Base-by-base conservation (phyloP, 2,113 vertebrate genomes). In the Cromileptes altivelis region DNA sequence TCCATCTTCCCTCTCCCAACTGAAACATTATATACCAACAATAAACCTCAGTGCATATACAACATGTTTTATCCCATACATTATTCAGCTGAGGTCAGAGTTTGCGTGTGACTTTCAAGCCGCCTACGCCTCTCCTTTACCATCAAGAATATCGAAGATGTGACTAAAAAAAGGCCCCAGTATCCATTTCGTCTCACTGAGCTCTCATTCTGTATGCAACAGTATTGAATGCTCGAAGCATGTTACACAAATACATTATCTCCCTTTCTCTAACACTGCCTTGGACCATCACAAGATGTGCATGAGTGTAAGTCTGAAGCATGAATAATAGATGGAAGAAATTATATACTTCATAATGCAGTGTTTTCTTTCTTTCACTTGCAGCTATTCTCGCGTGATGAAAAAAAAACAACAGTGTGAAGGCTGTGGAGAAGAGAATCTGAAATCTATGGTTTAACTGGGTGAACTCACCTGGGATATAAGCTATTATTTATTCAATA, bases 291-390 rank as follows among this genome's bases (percentile, higher is more conserved):
- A 80, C 64, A 85, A 73, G 63, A 87, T 25, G 64, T 76, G 68
- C 75, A 89, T 21, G 47, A 63, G 68, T 78, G 58, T 33, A 89
- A 68, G 57, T 76, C 85, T 80, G 37, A 61, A 47, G 45, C 62
- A 89, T 92, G 56, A 91, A 91, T 92, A 88, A 93, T 88, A 81
- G 75, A 93, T 94, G 65, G 9, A 81, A 89, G 76, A 77, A 87
- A 90, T 64, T 27, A 92, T 92, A 75, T 82, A 37, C 49, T 88
- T 87, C 50, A 78, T 88, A 82, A 88, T 86, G 81, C 79, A 90
- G 79, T 52, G 49, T 86, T 87, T 88, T 89, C 80, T 81, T 85
- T 84, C 75, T 82, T 82, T 89, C 30, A 78, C 78, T 85, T 53
- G 86, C 58, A 89, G 91, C 85, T 94, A 87, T 94, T 93, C 90